Evolutionary conservation across 2,888 invertebrate species (phyloP).

Genomic region (Dendrolimus pini): DNA sequence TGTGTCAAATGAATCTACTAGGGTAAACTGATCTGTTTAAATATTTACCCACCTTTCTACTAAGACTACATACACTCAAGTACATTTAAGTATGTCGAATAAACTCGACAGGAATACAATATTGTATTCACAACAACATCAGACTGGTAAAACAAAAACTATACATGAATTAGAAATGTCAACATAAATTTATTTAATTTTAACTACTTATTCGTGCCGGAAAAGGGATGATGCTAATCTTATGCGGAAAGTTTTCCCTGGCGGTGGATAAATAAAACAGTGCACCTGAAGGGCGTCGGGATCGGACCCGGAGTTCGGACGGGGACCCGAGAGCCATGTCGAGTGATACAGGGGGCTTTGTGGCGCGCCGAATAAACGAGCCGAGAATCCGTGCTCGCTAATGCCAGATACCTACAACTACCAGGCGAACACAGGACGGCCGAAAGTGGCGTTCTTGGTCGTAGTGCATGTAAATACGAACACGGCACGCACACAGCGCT

Average conservation of each 20-base stretch:
- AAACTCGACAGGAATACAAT: conserved; percentile 12
- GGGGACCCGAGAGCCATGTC: conserved; percentile 25
- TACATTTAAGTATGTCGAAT: conserved; percentile 12
- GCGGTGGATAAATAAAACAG: no score
- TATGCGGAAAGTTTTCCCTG: no score
- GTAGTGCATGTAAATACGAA: conserved; percentile 33
- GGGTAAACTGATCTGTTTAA: conserved; percentile 26
- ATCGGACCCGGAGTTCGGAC: no score
- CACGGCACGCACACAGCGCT: conserved; percentile 33
- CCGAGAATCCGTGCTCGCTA: conserved; percentile 53
- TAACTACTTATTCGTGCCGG: conserved; percentile 23
- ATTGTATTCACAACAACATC: conserved; percentile 30
- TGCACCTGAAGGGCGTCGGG: no score
- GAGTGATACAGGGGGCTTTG: conserved; percentile 55
- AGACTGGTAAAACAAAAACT: conserved; percentile 27
- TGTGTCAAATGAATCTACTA: conserved; percentile 23
- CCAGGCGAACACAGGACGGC: conserved; percentile 38
- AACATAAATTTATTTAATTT: conserved; percentile 31
- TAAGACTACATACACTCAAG: conserved; percentile 21
- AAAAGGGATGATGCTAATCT: conserved; percentile 13
- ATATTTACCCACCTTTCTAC: conserved; percentile 29
- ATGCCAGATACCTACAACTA: conserved; percentile 24
- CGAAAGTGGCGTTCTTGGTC: conserved; percentile 41
- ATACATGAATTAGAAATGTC: conserved; percentile 42
- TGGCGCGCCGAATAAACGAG: conserved; percentile 54